phyloP scores from a whole-genome alignment of 2,888 invertebrate genomes.

The Lysandra bellargus region DNA sequence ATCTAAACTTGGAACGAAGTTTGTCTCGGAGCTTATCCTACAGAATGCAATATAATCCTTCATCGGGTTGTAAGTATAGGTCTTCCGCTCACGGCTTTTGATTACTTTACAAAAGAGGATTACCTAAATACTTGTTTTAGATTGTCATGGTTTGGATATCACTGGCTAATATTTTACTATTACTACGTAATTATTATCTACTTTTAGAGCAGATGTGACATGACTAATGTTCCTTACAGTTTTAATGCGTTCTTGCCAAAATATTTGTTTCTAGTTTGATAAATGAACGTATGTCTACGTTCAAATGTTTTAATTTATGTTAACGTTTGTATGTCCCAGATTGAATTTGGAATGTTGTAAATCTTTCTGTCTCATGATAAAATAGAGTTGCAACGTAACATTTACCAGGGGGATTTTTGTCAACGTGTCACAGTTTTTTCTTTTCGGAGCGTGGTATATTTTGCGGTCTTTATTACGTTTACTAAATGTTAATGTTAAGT shows the following conservation, averaged over 20 bases:
- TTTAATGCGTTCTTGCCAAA: not conserved
- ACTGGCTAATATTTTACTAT: not conserved
- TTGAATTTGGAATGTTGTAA: constrained; percentile 5
- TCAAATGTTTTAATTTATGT: constrained; percentile 10
- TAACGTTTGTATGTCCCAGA: not conserved
- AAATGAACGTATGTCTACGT: constrained; percentile 3
- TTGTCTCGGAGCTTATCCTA: not conserved
- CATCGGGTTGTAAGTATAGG: not conserved
- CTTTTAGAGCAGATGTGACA: not conserved
- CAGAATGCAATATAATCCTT: constrained; percentile 6
- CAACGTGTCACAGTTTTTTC: not conserved
- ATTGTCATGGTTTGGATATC: not conserved
- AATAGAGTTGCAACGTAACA: constrained; percentile 3
- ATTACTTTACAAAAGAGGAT: not conserved
- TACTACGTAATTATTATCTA: not conserved
- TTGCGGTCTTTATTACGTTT: not conserved
- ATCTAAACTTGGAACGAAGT: not conserved
- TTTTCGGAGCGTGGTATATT: not conserved
- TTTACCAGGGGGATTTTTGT: not conserved
- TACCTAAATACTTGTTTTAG: not conserved
- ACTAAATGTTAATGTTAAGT: not conserved
- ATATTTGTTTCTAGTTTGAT: constrained; percentile 11
- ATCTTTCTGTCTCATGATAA: not conserved
- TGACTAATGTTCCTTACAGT: not conserved
- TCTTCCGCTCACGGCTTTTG: not conserved